Conservation (phyloP, 2,113 vertebrate species). For the Sporophila hypoxantha region DNA sequence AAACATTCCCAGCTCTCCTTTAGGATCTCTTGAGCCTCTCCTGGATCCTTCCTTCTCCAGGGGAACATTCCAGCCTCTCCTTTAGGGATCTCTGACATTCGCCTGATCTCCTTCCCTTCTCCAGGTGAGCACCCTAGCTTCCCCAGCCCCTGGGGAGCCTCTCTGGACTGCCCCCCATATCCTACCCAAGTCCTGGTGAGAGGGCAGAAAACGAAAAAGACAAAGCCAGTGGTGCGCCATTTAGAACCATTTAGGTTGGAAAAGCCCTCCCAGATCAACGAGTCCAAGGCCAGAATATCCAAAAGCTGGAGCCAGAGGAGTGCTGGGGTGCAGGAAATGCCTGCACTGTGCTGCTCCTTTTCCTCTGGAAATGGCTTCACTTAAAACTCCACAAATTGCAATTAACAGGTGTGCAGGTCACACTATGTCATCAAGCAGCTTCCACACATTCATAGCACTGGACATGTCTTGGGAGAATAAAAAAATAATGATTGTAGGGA, state of each 20-base stretch:
- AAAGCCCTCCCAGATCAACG: neutral
- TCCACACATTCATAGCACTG: neutral
- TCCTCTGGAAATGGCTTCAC: neutral
- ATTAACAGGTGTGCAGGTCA: neutral
- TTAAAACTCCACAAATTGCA: neutral
- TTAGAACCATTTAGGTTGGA: neutral
- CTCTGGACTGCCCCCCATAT: neutral
- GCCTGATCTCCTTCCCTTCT: too few species aligned
- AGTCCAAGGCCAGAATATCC: neutral
- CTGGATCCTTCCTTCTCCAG: too few species aligned
- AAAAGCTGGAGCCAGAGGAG: accelerated
- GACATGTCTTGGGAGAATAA: neutral
- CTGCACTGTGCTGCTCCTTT: neutral
- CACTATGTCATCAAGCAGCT: neutral
- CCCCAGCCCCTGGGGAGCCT: neutral
- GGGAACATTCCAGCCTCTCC: neutral
- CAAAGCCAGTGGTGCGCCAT: neutral
- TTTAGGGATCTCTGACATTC: too few species aligned
- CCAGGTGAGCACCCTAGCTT: neutral
- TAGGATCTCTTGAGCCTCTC: too few species aligned
- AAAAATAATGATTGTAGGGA: neutral
- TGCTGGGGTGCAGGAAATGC: neutral
- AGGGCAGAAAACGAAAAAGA: accelerated
- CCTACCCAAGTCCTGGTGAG: neutral
- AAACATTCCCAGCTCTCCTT: too few species aligned